phyloP scores from a whole-genome alignment of 2,888 invertebrate genomes.

The Andrena fulva region DNA sequence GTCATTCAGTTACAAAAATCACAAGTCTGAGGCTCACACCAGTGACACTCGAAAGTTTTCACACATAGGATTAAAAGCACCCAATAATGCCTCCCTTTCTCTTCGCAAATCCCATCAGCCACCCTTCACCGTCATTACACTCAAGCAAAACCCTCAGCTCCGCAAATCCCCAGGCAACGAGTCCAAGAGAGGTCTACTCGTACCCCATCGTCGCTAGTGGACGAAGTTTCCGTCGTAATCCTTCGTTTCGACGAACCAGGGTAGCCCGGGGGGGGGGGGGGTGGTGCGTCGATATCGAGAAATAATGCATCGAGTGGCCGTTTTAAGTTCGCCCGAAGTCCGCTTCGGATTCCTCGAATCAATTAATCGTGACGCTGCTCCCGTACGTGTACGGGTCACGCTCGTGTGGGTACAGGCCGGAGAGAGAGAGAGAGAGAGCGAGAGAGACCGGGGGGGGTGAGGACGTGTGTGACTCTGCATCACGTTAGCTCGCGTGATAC shows the following conservation, averaged over 20 bases:
- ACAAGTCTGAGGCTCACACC: too few species aligned
- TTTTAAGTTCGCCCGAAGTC: constrained; percentile 55
- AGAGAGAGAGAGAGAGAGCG: constrained; percentile 1
- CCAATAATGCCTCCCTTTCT: too few species aligned
- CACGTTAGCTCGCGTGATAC: constrained; percentile 75
- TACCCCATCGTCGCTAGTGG: background rate
- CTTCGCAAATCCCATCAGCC: too few species aligned
- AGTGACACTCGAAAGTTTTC: too few species aligned
- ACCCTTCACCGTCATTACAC: too few species aligned
- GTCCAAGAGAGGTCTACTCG: background rate
- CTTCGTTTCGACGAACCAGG: constrained; percentile 9
- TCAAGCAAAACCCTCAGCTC: background rate
- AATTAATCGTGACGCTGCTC: constrained; percentile 67
- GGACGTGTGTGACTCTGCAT: constrained; percentile 61
- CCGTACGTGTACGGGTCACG: constrained; percentile 28
- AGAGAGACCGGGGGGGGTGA: background rate
- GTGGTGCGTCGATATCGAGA: constrained; percentile 55
- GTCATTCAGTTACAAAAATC: too few species aligned
- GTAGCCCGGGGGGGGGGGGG: background rate
- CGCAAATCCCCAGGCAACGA: too few species aligned
- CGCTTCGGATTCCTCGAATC: constrained; percentile 65
- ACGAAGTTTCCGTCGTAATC: background rate
- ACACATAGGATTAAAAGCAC: too few species aligned
- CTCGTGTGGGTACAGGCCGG: background rate
- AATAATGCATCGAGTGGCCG: constrained; percentile 55